These are phyloP conservation scores for Leptinotarsa rubiginosa DNA, from an alignment of 2,888 invertebrate genomes.

Conservation along the genomic window DNA sequence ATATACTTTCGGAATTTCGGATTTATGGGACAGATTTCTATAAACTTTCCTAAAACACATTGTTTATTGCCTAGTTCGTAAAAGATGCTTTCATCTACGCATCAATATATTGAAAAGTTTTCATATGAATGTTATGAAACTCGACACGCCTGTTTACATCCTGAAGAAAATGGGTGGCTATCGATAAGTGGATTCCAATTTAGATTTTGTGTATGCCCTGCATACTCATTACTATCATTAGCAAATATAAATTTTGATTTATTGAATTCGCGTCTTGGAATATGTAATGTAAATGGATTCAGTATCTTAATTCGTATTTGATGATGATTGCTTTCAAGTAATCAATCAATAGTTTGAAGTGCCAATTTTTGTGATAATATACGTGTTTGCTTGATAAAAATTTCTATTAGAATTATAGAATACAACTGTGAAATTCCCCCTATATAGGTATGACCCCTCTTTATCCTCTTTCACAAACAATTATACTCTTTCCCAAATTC, in stretches of 20 bases:
- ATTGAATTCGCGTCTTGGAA: not conserved
- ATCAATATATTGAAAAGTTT: not conserved
- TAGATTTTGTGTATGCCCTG: not conserved
- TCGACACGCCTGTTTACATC: not conserved
- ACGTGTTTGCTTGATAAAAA: too few relatives aligned
- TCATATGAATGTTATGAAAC: not conserved
- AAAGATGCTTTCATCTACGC: not conserved
- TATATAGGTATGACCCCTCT: too few relatives aligned
- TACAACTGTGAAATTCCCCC: too few relatives aligned
- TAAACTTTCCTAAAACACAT: not conserved
- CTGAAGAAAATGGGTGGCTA: not conserved
- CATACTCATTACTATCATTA: conserved; percentile 9
- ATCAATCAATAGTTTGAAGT: too few relatives aligned
- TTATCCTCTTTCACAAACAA: too few relatives aligned
- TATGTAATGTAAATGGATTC: too few relatives aligned
- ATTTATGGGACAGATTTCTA: not conserved
- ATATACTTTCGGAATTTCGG: not conserved
- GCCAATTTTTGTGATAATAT: too few relatives aligned
- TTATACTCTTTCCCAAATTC: too few relatives aligned
- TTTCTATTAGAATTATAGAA: too few relatives aligned
- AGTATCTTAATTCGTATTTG: too few relatives aligned
- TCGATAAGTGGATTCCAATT: not conserved
- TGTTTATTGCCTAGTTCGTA: not conserved
- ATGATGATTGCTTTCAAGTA: too few relatives aligned
- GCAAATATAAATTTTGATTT: not conserved